Evolutionary conservation across 2,888 invertebrate genomes (phyloP).

Genomic region (Plusia festucae): DNA sequence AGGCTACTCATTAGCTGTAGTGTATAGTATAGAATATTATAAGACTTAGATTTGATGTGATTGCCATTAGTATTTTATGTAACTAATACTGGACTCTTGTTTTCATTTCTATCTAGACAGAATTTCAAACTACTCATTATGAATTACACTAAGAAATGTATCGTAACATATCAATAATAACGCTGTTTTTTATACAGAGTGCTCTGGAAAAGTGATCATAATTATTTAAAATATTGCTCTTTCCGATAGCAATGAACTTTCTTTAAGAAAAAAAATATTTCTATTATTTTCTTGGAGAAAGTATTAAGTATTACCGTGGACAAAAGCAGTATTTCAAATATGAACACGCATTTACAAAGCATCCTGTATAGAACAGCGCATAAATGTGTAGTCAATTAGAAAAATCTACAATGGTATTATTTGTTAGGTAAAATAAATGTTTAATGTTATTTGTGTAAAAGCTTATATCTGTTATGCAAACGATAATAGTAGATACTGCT

Average conservation of each 20-base stretch:
- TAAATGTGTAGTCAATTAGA: slow-evolving; percentile 70
- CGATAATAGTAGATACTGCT: slow-evolving; percentile 78
- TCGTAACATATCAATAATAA: slow-evolving; percentile 32
- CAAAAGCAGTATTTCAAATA: too few relatives aligned
- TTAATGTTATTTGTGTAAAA: slow-evolving; percentile 77
- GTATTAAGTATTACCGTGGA: too few relatives aligned
- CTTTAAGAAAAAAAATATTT: too few relatives aligned
- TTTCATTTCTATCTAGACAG: slow-evolving; percentile 44
- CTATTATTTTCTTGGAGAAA: too few relatives aligned
- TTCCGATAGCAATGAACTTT: too few relatives aligned
- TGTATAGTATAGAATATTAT: slow-evolving; percentile 53
- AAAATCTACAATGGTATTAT: slow-evolving; percentile 63
- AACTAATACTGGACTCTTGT: slow-evolving; percentile 51
- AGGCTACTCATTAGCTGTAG: slow-evolving; percentile 57
- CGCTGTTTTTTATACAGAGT: slow-evolving; percentile 51
- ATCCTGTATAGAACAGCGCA: slow-evolving; percentile 57
- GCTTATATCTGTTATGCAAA: slow-evolving; percentile 75
- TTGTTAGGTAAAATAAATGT: slow-evolving; percentile 76
- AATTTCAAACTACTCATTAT: slow-evolving; percentile 15
- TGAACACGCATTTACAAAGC: too few relatives aligned
- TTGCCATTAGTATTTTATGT: slow-evolving; percentile 67
- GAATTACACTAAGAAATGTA: slow-evolving; percentile 19
- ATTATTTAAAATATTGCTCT: too few relatives aligned
- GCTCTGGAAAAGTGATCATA: too few relatives aligned
- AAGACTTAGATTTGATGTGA: slow-evolving; percentile 75